Conservation (phyloP, 1,140 invertebrate genomes). For the Formica selysi region DNA sequence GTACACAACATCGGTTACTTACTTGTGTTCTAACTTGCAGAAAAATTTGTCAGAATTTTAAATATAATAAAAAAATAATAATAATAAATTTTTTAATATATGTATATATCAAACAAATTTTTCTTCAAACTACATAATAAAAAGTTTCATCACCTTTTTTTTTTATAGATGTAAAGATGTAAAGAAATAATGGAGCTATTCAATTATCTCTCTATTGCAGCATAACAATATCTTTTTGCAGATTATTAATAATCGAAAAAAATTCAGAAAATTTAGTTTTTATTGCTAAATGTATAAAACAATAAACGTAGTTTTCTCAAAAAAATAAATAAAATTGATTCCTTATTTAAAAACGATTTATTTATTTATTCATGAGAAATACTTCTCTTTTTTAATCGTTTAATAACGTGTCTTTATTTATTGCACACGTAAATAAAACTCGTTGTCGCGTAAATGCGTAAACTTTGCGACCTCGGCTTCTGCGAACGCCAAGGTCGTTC, state of each 20-base stretch:
- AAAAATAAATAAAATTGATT: not conserved
- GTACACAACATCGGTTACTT: not conserved
- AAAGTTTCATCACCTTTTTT: not conserved
- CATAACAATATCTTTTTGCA: not conserved
- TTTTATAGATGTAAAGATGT: not conserved
- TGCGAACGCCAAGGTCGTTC: conserved; percentile 32
- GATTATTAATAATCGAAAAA: not conserved
- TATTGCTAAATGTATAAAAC: not conserved
- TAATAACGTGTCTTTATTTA: not conserved
- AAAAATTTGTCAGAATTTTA: not conserved
- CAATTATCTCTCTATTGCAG: not conserved
- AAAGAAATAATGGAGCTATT: not conserved
- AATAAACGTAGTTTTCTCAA: not conserved
- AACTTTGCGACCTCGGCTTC: not conserved
- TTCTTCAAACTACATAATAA: not conserved
- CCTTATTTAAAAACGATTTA: no score
- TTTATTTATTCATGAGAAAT: not conserved
- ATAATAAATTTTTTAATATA: not conserved
- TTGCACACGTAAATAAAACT: not conserved
- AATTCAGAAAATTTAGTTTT: not conserved
- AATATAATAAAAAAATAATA: not conserved
- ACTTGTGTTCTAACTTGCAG: not conserved
- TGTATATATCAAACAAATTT: not conserved
- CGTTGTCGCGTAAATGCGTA: conserved; percentile 10
- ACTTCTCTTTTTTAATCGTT: not conserved